Percentiles rank a stretch among this genome's conserved stretches.
phyloP scores from a whole-genome alignment of 2,113 vertebrate genomes.

The Cathartes aura region DNA sequence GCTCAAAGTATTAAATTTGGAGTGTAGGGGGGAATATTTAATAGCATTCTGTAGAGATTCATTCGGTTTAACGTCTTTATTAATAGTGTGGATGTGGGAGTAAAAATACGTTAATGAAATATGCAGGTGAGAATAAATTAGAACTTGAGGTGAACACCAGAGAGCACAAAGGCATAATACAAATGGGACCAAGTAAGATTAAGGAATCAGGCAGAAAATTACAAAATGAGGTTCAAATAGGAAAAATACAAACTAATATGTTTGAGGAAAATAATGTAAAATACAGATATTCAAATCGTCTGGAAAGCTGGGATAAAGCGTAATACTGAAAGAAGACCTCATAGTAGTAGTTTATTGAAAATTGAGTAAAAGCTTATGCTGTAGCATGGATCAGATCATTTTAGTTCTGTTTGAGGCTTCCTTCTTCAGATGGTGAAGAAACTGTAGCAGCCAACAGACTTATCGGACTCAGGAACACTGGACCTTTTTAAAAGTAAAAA shows the following conservation, averaged over 20 bases:
- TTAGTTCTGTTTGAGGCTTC: not conserved
- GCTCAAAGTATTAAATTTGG: constrained; percentile 8
- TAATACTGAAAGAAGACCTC: not conserved
- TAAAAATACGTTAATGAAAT: constrained; percentile 66
- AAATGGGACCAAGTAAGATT: constrained; percentile 39
- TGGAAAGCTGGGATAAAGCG: not conserved
- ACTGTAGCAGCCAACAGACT: not conserved
- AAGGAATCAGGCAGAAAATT: constrained; percentile 51
- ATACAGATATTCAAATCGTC: not conserved
- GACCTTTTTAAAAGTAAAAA: not conserved
- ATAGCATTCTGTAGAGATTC: constrained; percentile 28
- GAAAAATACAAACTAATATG: constrained; percentile 42
- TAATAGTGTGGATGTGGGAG: constrained; percentile 44
- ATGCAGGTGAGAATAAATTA: constrained; percentile 69
- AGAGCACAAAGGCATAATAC: constrained; percentile 42
- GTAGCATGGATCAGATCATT: not conserved
- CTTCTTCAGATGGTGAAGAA: not conserved
- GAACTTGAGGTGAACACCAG: constrained; percentile 47
- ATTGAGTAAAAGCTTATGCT: not conserved
- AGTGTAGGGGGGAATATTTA: constrained; percentile 24
- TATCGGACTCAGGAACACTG: not conserved
- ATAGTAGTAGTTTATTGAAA: not conserved
- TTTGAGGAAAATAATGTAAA: constrained; percentile 32
- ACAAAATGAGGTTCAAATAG: constrained; percentile 37
- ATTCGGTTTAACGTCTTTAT: constrained; percentile 59